A percentile compares a stretch with the other conserved stretches of the same genome.
These are phyloP conservation scores for Noturus placidus DNA, from an alignment of 2,113 vertebrate species.

Conservation along the genomic window DNA sequence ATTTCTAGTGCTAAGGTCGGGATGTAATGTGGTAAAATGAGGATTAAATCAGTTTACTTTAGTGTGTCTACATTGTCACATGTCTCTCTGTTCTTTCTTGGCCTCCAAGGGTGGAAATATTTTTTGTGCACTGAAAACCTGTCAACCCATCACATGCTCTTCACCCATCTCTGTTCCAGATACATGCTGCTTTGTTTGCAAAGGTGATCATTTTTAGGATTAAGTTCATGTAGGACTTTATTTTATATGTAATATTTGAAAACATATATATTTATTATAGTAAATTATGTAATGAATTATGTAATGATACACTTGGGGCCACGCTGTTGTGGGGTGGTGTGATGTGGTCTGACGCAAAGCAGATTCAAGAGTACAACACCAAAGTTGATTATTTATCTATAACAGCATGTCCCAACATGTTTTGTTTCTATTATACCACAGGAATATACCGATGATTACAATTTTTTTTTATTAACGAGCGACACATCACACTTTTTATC, in stretches of 20 bases:
- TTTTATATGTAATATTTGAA: background rate
- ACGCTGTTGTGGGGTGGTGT: background rate
- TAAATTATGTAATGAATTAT: background rate
- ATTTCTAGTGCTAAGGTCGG: background rate
- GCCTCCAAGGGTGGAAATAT: conserved; percentile 85
- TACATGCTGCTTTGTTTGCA: conserved; percentile 88
- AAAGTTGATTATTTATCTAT: background rate
- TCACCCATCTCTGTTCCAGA: conserved; percentile 74
- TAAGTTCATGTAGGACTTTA: background rate
- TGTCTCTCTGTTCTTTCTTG: conserved; percentile 30
- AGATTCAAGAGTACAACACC: background rate
- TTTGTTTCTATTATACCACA: background rate
- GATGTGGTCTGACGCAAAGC: background rate
- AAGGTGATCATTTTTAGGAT: conserved; percentile 74
- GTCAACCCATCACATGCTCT: conserved; percentile 81
- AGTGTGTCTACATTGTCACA: background rate
- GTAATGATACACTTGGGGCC: background rate
- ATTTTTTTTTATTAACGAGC: background rate
- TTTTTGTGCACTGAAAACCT: conserved; percentile 91
- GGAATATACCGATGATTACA: background rate
- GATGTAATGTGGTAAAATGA: background rate
- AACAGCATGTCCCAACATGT: background rate
- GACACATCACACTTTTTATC: background rate
- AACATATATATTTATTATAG: background rate
- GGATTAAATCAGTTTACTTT: background rate